phyloP scores from a whole-genome alignment of 2,797 vertebrate species.

The Buphagus erythrorhynchus region DNA sequence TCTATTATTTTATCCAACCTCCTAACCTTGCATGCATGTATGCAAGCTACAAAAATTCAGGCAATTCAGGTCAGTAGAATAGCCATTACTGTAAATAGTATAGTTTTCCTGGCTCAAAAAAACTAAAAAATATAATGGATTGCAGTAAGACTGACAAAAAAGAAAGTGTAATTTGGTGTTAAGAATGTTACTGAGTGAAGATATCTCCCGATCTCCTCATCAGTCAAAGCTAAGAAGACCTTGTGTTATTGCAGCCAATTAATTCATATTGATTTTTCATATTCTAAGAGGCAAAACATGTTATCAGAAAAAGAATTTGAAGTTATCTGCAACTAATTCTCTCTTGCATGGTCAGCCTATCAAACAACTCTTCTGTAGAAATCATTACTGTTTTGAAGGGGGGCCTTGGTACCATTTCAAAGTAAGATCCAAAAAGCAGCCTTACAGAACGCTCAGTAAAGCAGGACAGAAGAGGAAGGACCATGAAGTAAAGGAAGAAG shows the following conservation, averaged over 20 bases:
- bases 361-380: background rate
- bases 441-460: background rate
- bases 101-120: background rate
- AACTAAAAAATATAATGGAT: fast-evolving
- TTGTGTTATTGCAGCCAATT: background rate
- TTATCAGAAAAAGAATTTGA: background rate
- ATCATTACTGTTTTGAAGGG: background rate
- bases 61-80: background rate
- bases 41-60: background rate
- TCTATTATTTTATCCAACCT: background rate
- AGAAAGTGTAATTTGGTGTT: background rate
- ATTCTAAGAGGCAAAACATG: background rate
- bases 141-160: background rate
- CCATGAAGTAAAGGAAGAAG: background rate
- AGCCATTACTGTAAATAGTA: background rate
- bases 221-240: background rate
- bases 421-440: background rate
- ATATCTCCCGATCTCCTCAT: background rate
- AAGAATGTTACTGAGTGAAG: background rate
- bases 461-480: background rate
- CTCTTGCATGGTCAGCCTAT: background rate
- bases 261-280: background rate
- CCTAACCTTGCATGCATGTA: background rate
- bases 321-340: background rate
- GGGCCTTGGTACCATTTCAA: background rate